Conservation (phyloP, 2,888 invertebrate species). For the Cinara cedri region DNA sequence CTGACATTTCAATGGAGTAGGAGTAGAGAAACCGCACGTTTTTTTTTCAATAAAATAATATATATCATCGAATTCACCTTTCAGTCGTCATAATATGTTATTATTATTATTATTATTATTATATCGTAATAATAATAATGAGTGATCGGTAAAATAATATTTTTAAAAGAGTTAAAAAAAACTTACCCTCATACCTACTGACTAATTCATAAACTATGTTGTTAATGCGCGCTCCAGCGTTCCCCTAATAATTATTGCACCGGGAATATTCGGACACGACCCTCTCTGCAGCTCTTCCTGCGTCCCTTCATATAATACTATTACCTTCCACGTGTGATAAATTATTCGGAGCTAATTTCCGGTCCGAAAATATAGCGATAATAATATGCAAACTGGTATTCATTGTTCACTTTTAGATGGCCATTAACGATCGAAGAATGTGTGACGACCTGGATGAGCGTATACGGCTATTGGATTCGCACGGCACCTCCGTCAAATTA, state of each 20-base stretch:
- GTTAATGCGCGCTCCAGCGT: constrained; percentile 21
- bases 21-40: constrained; percentile 18
- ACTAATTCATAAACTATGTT: constrained; percentile 49
- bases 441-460: constrained; percentile 56
- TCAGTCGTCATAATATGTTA: constrained; percentile 33
- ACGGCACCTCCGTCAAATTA: constrained; percentile 49
- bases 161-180: no score
- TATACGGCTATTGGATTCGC: constrained; percentile 51
- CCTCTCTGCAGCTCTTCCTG: no score
- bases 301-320: background rate
- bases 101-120: no score
- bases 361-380: no score
- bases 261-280: constrained; percentile 22
- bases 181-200: constrained; percentile 8
- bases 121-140: constrained; percentile 27
- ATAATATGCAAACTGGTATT: background rate
- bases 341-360: constrained; percentile 35
- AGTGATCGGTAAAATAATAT: constrained; percentile 23
- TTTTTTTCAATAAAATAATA: constrained; percentile 40
- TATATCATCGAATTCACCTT: constrained; percentile 43
- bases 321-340: constrained; percentile 24
- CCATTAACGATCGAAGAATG: constrained; percentile 44
- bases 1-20: constrained; percentile 23
- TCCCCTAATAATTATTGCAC: constrained; percentile 38
- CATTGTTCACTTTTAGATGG: constrained; percentile 31